phyloP scores from a whole-genome alignment of 2,797 vertebrate genomes.

The Enteromius mattozi region DNA sequence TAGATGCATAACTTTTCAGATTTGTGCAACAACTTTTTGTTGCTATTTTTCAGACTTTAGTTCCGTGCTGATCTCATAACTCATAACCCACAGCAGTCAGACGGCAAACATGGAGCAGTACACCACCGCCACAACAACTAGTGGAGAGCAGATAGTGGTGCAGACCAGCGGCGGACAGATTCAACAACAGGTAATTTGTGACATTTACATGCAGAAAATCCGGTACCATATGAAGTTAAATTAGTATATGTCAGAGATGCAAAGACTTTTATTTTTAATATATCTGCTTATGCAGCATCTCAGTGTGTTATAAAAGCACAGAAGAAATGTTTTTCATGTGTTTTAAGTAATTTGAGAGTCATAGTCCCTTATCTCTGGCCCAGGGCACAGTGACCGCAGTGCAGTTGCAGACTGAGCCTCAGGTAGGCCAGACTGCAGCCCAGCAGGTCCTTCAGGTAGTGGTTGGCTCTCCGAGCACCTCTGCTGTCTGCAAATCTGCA shows the following conservation, averaged over 20 bases:
- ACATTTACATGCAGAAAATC: not conserved
- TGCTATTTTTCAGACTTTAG: slow-evolving; percentile 22
- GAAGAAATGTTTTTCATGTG: not conserved
- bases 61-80: not conserved
- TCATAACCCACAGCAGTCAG: slow-evolving; percentile 15
- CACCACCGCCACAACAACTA: slow-evolving; percentile 81
- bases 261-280: not conserved
- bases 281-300: not conserved
- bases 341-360: not conserved
- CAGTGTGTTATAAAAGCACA: not conserved
- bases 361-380: slow-evolving; percentile 83
- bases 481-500: slow-evolving; percentile 56
- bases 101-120: slow-evolving; percentile 90
- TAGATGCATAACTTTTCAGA: not conserved
- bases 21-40: not conserved
- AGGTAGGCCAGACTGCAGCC: slow-evolving; percentile 94
- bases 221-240: not conserved
- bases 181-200: slow-evolving; percentile 85
- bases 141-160: slow-evolving; percentile 95
- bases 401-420: slow-evolving; percentile 96
- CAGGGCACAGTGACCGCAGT: slow-evolving; percentile 97
- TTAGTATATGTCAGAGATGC: not conserved
- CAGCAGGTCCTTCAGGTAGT: slow-evolving; percentile 99
- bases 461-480: slow-evolving; percentile 79
- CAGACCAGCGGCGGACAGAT: slow-evolving; percentile 90